Percentiles rank a stretch among this genome's conserved stretches.
Evolutionary conservation across 1,140 invertebrate genomes (phyloP).

Genomic region (Melanaphis sacchari): DNA sequence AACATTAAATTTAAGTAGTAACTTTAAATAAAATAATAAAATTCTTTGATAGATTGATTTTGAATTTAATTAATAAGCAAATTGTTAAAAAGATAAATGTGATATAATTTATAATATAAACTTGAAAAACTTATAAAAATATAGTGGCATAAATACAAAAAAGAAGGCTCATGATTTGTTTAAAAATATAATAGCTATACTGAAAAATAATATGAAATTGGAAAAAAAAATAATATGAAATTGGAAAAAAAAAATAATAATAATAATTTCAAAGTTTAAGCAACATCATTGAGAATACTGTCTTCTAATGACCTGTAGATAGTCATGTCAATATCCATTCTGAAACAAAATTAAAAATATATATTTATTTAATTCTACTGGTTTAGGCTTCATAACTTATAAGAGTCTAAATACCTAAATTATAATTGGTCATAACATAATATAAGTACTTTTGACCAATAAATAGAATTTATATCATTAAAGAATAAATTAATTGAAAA

Average conservation of each 20-base stretch:
- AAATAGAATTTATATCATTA: neutral
- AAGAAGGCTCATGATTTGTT: neutral
- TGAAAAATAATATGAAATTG: neutral
- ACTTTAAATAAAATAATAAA: neutral
- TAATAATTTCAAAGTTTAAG: neutral
- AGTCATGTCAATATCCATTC: slow-evolving; percentile 65
- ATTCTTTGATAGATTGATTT: neutral
- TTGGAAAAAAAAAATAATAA: neutral
- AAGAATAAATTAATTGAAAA: neutral
- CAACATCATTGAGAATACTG: slow-evolving; percentile 62
- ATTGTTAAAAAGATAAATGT: neutral
- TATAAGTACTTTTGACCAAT: neutral
- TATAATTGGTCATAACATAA: neutral
- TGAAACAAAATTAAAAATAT: slow-evolving; percentile 62
- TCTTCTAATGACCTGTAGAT: slow-evolving; percentile 67
- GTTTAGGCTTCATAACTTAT: neutral
- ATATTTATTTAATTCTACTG: neutral
- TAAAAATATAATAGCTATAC: neutral
- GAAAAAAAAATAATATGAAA: neutral
- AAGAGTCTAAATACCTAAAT: neutral
- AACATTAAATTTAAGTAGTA: neutral
- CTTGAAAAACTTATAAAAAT: neutral
- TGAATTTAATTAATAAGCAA: neutral
- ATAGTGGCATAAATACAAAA: neutral
- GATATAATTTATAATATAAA: neutral